Conservation (phyloP, 2,797 vertebrate species). For the Hylomyscus alleni region DNA sequence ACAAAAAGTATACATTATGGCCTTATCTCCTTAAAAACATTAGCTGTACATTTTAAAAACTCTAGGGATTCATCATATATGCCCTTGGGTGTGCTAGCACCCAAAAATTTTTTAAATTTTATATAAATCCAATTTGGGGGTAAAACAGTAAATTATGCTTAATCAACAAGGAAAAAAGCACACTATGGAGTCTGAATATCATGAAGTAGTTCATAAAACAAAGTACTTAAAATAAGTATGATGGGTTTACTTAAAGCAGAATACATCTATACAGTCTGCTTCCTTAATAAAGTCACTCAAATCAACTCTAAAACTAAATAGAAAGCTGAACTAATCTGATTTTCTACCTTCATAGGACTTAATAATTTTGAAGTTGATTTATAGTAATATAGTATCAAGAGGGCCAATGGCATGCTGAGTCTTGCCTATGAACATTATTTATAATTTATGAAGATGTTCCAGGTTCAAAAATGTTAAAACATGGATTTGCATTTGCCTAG, state of each 20-base stretch:
- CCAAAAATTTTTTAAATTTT: background rate
- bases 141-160: constrained; percentile 40
- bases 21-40: constrained; percentile 56
- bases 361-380: constrained; percentile 57
- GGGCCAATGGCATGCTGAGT: constrained; percentile 8
- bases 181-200: constrained; percentile 13
- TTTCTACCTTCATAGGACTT: constrained; percentile 44
- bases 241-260: constrained; percentile 54
- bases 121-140: constrained; percentile 34
- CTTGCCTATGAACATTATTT: constrained; percentile 69
- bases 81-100: background rate
- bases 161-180: constrained; percentile 1
- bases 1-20: background rate
- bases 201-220: constrained; percentile 58
- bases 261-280: constrained; percentile 29
- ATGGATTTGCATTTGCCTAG: background rate
- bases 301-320: constrained; percentile 63
- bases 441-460: constrained; percentile 51
- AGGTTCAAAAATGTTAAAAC: constrained; percentile 61
- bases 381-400: constrained; percentile 59
- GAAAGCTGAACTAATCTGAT: constrained; percentile 38
- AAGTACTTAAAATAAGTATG: constrained; percentile 57
- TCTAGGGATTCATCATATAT: background rate
- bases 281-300: constrained; percentile 59
- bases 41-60: constrained; percentile 53